phyloP scores from a whole-genome alignment of 2,797 vertebrate species.

The Mormyrus proboscirostris region DNA sequence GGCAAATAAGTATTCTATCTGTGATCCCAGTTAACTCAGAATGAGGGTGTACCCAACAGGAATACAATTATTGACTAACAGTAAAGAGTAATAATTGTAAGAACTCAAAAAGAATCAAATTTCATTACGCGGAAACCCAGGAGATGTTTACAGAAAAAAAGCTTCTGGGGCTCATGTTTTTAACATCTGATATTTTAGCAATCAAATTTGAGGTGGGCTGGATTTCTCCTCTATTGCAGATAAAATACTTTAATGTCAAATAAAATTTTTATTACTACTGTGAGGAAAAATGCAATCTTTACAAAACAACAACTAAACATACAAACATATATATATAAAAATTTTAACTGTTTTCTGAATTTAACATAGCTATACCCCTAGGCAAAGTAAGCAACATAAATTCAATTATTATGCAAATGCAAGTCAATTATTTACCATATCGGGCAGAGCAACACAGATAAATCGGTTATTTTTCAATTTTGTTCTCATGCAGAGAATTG shows the following conservation, averaged over 20 bases:
- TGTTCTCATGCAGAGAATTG: not conserved
- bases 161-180: not conserved
- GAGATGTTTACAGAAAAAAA: not conserved
- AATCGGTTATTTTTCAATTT: not conserved
- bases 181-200: not conserved
- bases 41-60: not conserved
- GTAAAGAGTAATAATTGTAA: slow-evolving; percentile 6
- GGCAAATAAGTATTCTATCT: not conserved
- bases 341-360: not conserved
- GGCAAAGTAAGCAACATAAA: slow-evolving; percentile 11
- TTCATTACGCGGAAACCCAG: not conserved
- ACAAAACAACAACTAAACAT: not conserved
- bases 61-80: not conserved
- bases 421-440: not conserved
- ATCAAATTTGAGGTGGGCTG: not conserved
- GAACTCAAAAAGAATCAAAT: not conserved
- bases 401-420: slow-evolving; percentile 18
- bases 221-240: not conserved
- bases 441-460: slow-evolving; percentile 13
- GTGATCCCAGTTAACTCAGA: not conserved
- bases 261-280: not conserved
- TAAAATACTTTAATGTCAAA: not conserved
- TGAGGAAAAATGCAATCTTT: not conserved
- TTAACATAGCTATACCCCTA: slow-evolving; percentile 1
- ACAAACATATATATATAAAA: not conserved